phyloP scores from a whole-genome alignment of 1,140 invertebrate genomes.

The Drosophila arawakana region DNA sequence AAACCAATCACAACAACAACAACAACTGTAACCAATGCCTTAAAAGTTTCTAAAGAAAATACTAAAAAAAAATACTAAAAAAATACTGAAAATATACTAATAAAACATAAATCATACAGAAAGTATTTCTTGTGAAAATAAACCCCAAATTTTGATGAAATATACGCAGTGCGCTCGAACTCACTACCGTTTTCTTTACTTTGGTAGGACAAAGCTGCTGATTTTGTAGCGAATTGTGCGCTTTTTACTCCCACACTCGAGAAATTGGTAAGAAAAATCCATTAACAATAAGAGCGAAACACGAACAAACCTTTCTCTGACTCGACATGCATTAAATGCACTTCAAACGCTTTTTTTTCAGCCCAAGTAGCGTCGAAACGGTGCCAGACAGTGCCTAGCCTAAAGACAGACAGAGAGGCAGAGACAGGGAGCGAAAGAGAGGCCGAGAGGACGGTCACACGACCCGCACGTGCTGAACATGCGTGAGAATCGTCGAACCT shows the following conservation, averaged over 20 bases:
- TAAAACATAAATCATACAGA: neutral
- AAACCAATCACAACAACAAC: conserved; percentile 15
- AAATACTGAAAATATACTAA: neutral
- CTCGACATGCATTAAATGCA: conserved; percentile 74
- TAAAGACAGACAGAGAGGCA: neutral
- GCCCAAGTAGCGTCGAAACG: no score
- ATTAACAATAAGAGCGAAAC: conserved; percentile 61
- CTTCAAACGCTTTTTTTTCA: conserved; percentile 60
- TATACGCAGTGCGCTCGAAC: neutral
- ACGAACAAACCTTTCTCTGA: conserved; percentile 24
- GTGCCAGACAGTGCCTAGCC: no score
- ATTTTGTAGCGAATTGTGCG: neutral
- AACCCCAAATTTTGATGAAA: conserved; percentile 7
- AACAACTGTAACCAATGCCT: conserved; percentile 66
- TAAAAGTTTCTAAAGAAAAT: conserved; percentile 63
- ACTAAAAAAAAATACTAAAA: neutral
- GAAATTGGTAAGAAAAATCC: conserved; percentile 73
- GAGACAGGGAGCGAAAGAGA: neutral
- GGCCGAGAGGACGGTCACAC: conserved; percentile 49
- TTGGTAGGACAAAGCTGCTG: neutral
- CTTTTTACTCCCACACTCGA: neutral
- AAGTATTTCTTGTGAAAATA: conserved; percentile 8
- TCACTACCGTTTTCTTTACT: neutral
- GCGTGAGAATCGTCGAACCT: conserved; percentile 81
- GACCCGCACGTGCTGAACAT: conserved; percentile 82